Base-by-base conservation (phyloP, 2,888 invertebrate species). In the Tenodera sinensis region DNA sequence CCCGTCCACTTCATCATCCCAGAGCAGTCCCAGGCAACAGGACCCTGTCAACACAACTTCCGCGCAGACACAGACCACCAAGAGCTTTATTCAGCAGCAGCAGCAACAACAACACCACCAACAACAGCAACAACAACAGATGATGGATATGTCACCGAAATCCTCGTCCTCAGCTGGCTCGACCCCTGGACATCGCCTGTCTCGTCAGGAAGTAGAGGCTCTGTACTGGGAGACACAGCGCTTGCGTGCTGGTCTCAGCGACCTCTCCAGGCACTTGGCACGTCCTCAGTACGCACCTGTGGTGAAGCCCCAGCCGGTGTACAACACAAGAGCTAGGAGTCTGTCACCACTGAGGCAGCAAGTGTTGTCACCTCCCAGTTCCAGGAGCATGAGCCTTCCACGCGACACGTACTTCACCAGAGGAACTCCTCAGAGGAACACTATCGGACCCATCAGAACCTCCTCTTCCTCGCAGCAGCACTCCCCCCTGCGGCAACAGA, bases 331-430 rank as follows among this genome's bases (percentile, higher is more conserved):
- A 71, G 87, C 94, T 2, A 92, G 94, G 89, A 94, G 94, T 90
- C 92, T 93, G 1, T 93, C 94, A 0, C 93, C 94, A 1, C 25
- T 92, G 87, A 25, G 83, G 84, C 93, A n/a, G 91, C 92, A 28
- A 92, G 93, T 89, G 92, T 92, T 87, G 92, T 92, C 9, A 92
- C 92, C 34, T 92, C 92, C 88, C 20, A 71, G 25, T 20, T 88
- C 92, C 47, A 92, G 94, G 84, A 94, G 94, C 91, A 92, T 93
- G 20, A 94, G 94, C 91, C 91, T 94, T 47, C 93, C 93, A 0
- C 91, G 93, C 71, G 91, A 92, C 15, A 54, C 71, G 28, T 30
- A 89, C 54, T 90, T 90, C 82, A 47, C 42, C 25, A 85, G 90
- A 25, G 90, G 90, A 15, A 71, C 83, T 7, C 86, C 89, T 30